A percentile compares a stretch with the other conserved stretches of the same genome.
Evolutionary conservation across 2,113 vertebrate genomes (phyloP).

Genomic region (Elgaria multicarinata): DNA sequence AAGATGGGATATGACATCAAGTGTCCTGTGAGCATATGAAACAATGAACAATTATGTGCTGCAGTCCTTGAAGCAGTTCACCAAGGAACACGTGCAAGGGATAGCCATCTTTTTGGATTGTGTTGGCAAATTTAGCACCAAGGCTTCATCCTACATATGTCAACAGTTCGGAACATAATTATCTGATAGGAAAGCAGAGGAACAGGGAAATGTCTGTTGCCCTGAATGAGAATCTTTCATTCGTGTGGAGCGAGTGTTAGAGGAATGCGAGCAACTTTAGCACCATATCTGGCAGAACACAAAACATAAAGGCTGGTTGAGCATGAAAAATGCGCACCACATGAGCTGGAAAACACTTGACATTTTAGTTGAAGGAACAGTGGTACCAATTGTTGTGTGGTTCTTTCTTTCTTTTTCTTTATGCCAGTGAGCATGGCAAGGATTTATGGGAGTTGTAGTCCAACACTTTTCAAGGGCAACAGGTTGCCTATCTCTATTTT

Average conservation of each 20-base stretch:
- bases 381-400: background rate
- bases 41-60: conserved; percentile 22
- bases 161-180: background rate
- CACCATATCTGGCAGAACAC: accelerated
- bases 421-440: too few relatives aligned
- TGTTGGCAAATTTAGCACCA: background rate
- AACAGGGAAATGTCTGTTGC: background rate
- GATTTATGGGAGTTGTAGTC: too few relatives aligned
- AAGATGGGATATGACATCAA: conserved; percentile 2
- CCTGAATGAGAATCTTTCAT: conserved; percentile 2
- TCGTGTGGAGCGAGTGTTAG: conserved; percentile 14
- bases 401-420: too few relatives aligned
- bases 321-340: background rate
- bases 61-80: conserved; percentile 10
- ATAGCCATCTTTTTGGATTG: accelerated
- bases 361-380: background rate
- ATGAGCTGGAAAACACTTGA: background rate
- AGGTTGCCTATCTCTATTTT: background rate
- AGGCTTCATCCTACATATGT: background rate
- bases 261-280: background rate
- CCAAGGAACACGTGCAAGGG: background rate
- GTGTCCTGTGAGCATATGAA: conserved; percentile 11
- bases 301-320: background rate
- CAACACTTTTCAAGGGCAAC: too few relatives aligned
- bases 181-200: background rate